Evolutionary conservation across 2,888 invertebrate species (phyloP), one percentile per base, ranked within the genome.

Genomic region (Cerceris ruficornis): DNA sequence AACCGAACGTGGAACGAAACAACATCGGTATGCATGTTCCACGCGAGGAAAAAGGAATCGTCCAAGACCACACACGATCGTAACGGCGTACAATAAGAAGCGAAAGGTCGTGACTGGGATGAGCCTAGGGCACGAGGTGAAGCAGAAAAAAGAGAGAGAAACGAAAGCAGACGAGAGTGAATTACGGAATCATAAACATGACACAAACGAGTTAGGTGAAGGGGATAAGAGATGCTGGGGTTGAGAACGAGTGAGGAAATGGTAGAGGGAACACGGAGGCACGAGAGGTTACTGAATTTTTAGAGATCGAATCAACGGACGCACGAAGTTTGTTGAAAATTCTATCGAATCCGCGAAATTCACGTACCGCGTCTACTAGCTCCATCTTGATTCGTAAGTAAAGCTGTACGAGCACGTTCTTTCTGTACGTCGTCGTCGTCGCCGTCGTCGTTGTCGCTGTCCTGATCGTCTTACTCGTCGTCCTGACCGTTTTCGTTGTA

Each of bases 321-420:
- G 41, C 72, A 72, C 72, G 57, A 28, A 62, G 54, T 66, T 71
- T 46, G 61, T 14, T 69, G 66, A 78, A 72, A 66, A 69, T 74
- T 83, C 69, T 75, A 69, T 54, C 64, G 73, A 78, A 82, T 75
- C 73, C 80, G 74, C 72, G 74, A 75, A 81, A 80, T 75, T 76
- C 77, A 75, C 72, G 77, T 81, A 81, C 69, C 77, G 77, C 77
- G 84, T 80, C 80, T 80, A 80, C 81, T 75, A 83, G 83, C 84
- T 86, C 84, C 84, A 86, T 85, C 85, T 85, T 84, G 84, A 77
- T 75, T 83, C 65, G 82, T 58, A 75, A 85, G 83, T 83, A 71
- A 81, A 85, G 70, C 75, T 75, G 69, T 66, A 72, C 83, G 60
- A 67, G 65, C 78, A 80, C 80, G 58, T 76, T 76, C 64, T 70